Evolutionary conservation across 1,140 invertebrate species (phyloP), one percentile per base, ranked within the genome.

Genomic region (Bombus difficillimus): DNA sequence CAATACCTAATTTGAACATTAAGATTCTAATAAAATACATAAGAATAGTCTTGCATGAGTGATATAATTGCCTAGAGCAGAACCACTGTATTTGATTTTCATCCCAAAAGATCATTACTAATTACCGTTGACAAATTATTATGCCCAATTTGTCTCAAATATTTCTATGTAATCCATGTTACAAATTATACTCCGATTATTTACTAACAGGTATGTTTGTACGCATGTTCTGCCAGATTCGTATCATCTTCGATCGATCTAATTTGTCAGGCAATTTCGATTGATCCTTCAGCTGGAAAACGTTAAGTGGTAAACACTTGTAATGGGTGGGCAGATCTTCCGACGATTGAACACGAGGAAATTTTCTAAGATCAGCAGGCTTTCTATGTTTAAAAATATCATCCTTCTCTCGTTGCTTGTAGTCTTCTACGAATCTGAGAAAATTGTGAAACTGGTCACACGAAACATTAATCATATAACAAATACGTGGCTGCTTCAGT

Each of bases 151-250:
- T 62, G 28, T 53, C 18, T 53, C 6, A 62, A n/a, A 62, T 5
- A n/a, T 12, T 4, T 28, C 59, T 4, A n/a, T 15, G 15, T 47
- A 47, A 15, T 47, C 18, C 47, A 28, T n/a, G 3, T 62, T 4
- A n/a, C 3, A 10, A 53, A 53, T 22, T 53, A 62, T 28, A 62
- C 28, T n/a, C n/a, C 28, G 28, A 28, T 62, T 28, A 66, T n/a
- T 53, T 59, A 89, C 90, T 66, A 68, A 91, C 92, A 37, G 88
- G 37, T 13, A 86, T 59, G 69, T 87, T 86, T 2, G 72, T 32
- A 3, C 85, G 87, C 92, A 93, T 87, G 25, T 89, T 92, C 13
- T 32, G 79, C 93, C 93, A 93, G 18, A 93, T 88, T 74, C 88
- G 85, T 22, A 87, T 89, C 81, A 86, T 88, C 37, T 87, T 84